phyloP scores from a whole-genome alignment of 2,113 vertebrate genomes.

The Amblyornis subalaris region DNA sequence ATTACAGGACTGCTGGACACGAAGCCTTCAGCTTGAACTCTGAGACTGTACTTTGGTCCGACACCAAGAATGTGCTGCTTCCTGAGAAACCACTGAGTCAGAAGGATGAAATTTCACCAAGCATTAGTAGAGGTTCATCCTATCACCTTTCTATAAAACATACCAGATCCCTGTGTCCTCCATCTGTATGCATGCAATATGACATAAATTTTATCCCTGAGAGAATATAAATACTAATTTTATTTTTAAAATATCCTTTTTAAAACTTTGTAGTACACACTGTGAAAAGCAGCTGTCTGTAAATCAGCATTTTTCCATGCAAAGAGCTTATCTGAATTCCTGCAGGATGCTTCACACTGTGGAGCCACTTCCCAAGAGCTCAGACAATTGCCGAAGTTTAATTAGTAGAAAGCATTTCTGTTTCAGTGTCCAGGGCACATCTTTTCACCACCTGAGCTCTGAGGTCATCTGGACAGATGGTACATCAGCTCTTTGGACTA shows the following conservation, averaged over 20 bases:
- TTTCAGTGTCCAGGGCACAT: not conserved
- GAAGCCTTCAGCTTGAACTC: not conserved
- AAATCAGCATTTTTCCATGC: not conserved
- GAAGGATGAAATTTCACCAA: not conserved
- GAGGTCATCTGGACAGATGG: not conserved
- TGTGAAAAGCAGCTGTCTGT: not conserved
- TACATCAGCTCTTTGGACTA: not conserved
- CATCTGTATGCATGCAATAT: not conserved
- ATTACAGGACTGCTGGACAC: not conserved
- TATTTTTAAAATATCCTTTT: not conserved
- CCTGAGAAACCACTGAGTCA: not conserved
- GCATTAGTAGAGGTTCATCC: not conserved
- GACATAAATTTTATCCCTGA: not conserved
- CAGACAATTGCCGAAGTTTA: not conserved
- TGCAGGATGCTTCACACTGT: not conserved
- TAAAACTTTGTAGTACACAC: not conserved
- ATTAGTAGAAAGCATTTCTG: not conserved
- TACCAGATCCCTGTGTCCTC: not conserved
- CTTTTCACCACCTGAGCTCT: not conserved
- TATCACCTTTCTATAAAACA: not conserved
- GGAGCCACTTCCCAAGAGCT: not conserved
- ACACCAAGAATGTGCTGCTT: not conserved
- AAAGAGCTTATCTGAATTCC: not conserved
- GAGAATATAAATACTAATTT: not conserved
- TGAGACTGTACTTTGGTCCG: not conserved